These are phyloP conservation scores for Pelecanoides urinatrix DNA, from an alignment of 2,113 vertebrate genomes.

Conservation along the genomic window DNA sequence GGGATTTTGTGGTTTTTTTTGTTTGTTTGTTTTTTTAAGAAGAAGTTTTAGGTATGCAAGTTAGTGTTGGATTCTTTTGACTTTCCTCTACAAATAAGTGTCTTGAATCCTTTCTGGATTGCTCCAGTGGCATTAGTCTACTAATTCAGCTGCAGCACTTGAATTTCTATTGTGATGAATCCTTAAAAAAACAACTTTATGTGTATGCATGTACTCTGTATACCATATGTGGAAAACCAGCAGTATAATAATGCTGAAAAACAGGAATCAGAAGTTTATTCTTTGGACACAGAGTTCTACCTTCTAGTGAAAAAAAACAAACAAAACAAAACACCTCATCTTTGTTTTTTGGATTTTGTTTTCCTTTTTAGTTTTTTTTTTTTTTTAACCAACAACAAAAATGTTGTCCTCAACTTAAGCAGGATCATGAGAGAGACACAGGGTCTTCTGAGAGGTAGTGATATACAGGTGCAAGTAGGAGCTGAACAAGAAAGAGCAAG, in stretches of 20 bases:
- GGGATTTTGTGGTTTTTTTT: rapidly evolving
- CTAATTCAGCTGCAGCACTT: not conserved
- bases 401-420: not conserved
- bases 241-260: not conserved
- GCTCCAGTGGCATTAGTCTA: not conserved
- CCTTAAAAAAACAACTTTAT: not conserved
- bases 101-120: not conserved
- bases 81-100: not conserved
- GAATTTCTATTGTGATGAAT: not conserved
- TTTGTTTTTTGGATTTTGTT: not conserved
- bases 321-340: not conserved
- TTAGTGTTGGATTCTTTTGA: not conserved
- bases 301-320: not conserved
- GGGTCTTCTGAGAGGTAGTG: not conserved
- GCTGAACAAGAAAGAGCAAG: not conserved
- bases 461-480: not conserved
- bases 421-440: not conserved
- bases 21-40: not conserved
- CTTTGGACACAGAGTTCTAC: not conserved
- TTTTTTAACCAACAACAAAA: not conserved
- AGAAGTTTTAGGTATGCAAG: rapidly evolving
- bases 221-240: not conserved
- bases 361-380: not conserved
- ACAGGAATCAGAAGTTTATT: not conserved
- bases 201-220: rapidly evolving